phyloP scores from a whole-genome alignment of 2,888 invertebrate genomes.

The Folsomia manolachei region DNA sequence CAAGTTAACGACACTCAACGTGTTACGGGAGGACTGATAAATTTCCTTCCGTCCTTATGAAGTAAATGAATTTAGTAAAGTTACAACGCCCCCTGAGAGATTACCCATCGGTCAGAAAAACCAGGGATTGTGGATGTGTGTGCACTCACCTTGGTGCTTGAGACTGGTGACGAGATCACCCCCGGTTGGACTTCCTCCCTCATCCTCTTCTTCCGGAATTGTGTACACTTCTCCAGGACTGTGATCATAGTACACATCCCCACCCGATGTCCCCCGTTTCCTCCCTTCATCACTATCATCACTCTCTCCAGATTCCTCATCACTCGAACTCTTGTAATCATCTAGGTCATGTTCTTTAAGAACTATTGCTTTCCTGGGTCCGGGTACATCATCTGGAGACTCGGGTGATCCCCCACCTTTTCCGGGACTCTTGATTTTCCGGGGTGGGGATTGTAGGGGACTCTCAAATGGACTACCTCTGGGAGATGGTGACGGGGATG shows the following conservation, averaged over 20 bases:
- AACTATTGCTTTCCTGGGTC: slow-evolving; percentile 49
- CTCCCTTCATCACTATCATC: slow-evolving; percentile 45
- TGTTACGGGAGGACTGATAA: too few relatives aligned
- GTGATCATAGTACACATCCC: slow-evolving; percentile 53
- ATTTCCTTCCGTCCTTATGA: too few relatives aligned
- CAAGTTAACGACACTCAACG: too few relatives aligned
- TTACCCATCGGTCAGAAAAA: too few relatives aligned
- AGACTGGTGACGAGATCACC: slow-evolving; percentile 56
- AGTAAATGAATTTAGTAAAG: too few relatives aligned
- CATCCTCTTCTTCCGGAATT: slow-evolving; percentile 58
- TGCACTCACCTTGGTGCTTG: slow-evolving; percentile 52
- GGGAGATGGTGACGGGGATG: slow-evolving; percentile 41
- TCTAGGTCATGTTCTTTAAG: slow-evolving; percentile 49
- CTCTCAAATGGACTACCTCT: slow-evolving; percentile 25
- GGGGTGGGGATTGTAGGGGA: slow-evolving; percentile 21
- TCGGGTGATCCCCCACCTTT: slow-evolving; percentile 36
- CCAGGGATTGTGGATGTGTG: too few relatives aligned
- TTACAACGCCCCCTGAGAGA: too few relatives aligned
- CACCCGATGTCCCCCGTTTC: slow-evolving; percentile 34
- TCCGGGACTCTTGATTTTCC: neutral
- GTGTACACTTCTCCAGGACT: slow-evolving; percentile 59
- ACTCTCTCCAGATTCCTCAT: slow-evolving; percentile 49
- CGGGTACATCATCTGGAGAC: slow-evolving; percentile 47
- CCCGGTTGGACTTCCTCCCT: slow-evolving; percentile 56
- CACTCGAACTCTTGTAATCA: slow-evolving; percentile 50